Evolutionary conservation across 2,797 vertebrate genomes (phyloP).

Genomic region (Poliocrania exsul): DNA sequence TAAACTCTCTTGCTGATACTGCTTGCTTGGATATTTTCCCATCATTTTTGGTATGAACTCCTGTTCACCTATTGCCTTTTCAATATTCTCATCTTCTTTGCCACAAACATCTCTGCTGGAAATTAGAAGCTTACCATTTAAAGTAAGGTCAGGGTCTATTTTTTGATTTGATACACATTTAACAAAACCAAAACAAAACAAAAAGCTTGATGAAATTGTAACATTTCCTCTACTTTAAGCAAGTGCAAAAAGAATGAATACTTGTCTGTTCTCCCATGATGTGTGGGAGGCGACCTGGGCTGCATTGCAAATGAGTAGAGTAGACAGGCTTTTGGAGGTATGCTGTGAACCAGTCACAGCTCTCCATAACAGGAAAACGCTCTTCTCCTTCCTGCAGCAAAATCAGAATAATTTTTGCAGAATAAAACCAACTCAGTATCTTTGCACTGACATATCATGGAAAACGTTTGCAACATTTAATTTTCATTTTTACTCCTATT

Average conservation of each 20-base stretch:
- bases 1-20: slow-evolving; percentile 30
- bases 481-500: background rate
- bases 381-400: background rate
- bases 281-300: slow-evolving; percentile 19
- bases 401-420: background rate
- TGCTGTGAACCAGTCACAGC: background rate
- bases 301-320: background rate
- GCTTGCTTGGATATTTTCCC: background rate
- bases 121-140: background rate
- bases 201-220: background rate
- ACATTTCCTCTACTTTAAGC: slow-evolving; percentile 1
- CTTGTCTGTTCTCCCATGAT: background rate
- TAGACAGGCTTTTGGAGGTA: background rate
- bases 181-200: background rate
- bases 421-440: background rate
- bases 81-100: slow-evolving; percentile 20
- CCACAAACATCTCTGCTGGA: background rate
- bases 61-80: slow-evolving; percentile 49
- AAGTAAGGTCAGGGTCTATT: background rate
- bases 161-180: background rate
- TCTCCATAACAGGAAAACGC: background rate
- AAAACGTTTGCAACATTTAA: background rate
- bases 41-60: slow-evolving; percentile 42
- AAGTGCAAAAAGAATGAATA: background rate
- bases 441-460: background rate